Conservation (phyloP, 53 echinoderm and acorn worm species). For the Holothuria scabra region DNA sequence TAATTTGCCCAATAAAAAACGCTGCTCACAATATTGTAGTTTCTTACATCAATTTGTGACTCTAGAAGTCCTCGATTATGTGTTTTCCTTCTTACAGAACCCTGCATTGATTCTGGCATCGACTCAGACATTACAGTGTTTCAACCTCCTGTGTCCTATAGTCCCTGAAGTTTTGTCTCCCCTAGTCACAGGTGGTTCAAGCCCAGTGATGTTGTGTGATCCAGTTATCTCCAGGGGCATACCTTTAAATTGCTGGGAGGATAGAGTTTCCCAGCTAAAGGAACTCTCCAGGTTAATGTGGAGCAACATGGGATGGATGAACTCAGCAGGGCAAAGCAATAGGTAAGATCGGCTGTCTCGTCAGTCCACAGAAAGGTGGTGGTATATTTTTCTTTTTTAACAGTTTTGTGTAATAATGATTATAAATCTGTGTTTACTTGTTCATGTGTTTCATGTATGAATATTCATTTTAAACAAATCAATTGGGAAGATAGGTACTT, state of each 20-base stretch:
- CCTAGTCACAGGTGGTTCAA: not conserved
- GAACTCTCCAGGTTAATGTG: slow-evolving; percentile 72
- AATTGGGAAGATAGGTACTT: too few relatives aligned
- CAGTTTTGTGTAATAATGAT: too few relatives aligned
- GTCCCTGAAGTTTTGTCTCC: slow-evolving; percentile 1
- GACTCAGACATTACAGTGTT: slow-evolving; percentile 65
- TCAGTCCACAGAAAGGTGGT: too few relatives aligned
- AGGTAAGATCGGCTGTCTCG: not conserved
- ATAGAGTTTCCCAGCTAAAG: slow-evolving; percentile 70
- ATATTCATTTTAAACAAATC: too few relatives aligned
- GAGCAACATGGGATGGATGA: slow-evolving; percentile 69
- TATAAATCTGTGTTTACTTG: too few relatives aligned
- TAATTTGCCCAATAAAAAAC: too few relatives aligned
- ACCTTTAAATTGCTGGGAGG: slow-evolving; percentile 75
- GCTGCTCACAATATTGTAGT: too few relatives aligned
- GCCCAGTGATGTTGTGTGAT: slow-evolving; percentile 3
- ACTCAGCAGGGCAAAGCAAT: not conserved
- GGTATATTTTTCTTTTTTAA: too few relatives aligned
- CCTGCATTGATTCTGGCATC: slow-evolving; percentile 69
- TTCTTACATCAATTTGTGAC: too few relatives aligned
- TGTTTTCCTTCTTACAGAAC: not conserved
- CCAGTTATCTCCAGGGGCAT: slow-evolving; percentile 42
- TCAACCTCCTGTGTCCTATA: slow-evolving; percentile 59
- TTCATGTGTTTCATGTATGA: too few relatives aligned
- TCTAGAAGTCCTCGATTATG: not conserved